Evolutionary conservation across 2,113 vertebrate species (phyloP), one percentile per base, ranked within the genome.

Genomic region (Harpagus bidentatus): DNA sequence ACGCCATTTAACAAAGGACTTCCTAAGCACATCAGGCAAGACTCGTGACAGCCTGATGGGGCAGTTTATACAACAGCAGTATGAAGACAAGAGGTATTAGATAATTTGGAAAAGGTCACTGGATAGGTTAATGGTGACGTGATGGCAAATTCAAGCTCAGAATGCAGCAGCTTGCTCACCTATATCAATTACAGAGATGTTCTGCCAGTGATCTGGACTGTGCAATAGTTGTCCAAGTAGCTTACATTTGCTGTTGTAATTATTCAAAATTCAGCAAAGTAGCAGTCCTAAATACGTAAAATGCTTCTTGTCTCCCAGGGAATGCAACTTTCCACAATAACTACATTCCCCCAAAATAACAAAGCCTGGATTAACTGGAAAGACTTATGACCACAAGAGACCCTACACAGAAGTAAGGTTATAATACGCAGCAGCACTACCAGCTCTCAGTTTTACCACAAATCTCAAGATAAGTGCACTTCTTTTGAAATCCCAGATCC

Each of bases 401-500:
- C n/a, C 74, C 71, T 53, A 36, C 25, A 53, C 34, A 95, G 62
- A 86, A 95, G 79, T 32, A 85, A 83, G 66, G 82, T 90, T 93
- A 48, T 65, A 90, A 89, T 26, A 52, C 10, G 4, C 29, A 74
- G 77, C 72, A 88, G 80, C 69, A 50, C 42, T 42, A 73, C 72
- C 47, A 95, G 91, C 72, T 63, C 88, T 53, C 77, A 71, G 84
- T 89, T 95, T 89, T 87, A 95, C 89, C 52, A 67, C 89, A 91
- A 95, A 93, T 94, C 93, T 89, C 89, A 43, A 95, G 89, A 87
- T 89, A 96, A 96, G 73, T 25, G 56, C n/a, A 89, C 55, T 90
- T 67, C 89, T 92, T 95, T 87, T 78, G 69, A 97, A 97, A 96
- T 71, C 77, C 81, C 78, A 72, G 81, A 91, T 93, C 77, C n/a